A percentile compares a stretch with the other conserved stretches of the same genome.
These are phyloP conservation scores for Chalcis sispes DNA, from an alignment of 2,888 invertebrate species.

Conservation along the genomic window DNA sequence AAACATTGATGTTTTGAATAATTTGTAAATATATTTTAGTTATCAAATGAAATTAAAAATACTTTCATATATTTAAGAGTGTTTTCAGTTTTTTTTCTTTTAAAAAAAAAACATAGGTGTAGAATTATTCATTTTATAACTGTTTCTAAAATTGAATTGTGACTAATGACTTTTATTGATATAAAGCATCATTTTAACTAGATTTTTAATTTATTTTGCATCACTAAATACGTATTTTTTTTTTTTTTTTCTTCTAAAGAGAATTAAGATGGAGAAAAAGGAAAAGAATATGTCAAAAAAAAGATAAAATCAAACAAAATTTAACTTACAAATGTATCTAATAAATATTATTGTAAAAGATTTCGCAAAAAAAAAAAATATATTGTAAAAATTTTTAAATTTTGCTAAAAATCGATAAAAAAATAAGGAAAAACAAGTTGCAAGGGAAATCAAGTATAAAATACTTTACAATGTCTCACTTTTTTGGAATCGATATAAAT, in stretches of 20 bases:
- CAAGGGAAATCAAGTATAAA: slow-evolving; percentile 12
- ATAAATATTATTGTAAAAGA: too few relatives aligned
- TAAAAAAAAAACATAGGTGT: slow-evolving; percentile 8
- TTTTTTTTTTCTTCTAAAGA: not conserved
- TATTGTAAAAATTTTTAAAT: not conserved
- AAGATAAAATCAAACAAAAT: too few relatives aligned
- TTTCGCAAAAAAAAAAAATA: not conserved
- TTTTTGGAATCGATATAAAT: slow-evolving; percentile 49
- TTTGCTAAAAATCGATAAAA: not conserved
- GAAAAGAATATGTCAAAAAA: too few relatives aligned
- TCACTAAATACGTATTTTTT: too few relatives aligned
- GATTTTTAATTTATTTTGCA: not conserved
- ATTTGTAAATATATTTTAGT: too few relatives aligned
- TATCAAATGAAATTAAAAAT: too few relatives aligned
- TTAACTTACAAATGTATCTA: not conserved
- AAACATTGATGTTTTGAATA: too few relatives aligned
- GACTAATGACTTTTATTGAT: slow-evolving; percentile 33
- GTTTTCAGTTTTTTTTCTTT: slow-evolving; percentile 17
- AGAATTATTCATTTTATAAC: slow-evolving; percentile 34
- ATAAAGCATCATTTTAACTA: slow-evolving; percentile 6
- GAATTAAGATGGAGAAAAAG: not conserved
- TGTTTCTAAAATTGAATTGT: slow-evolving; percentile 34
- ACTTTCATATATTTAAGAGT: not conserved
- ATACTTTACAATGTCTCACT: not conserved
- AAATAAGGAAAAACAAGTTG: slow-evolving; percentile 10